These are phyloP conservation scores for Hipposideros armiger DNA, from an alignment of 2,113 vertebrate genomes.

Conservation along the genomic window DNA sequence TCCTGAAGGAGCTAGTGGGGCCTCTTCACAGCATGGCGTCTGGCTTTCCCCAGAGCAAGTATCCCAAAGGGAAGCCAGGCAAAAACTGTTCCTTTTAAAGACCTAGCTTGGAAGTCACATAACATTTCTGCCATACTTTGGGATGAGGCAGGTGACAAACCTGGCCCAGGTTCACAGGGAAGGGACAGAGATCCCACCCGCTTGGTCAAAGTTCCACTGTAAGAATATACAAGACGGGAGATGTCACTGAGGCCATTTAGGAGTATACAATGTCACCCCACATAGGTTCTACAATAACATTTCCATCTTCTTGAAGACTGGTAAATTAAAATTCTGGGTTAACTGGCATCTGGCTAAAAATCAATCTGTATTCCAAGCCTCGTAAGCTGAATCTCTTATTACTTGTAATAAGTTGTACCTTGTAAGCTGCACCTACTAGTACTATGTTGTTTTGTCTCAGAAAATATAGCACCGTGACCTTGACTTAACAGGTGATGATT, in stretches of 20 bases:
- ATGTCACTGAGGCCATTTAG: rapidly evolving
- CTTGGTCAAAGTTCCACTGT: neutral
- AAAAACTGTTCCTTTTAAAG: neutral
- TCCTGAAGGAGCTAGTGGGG: too few species aligned
- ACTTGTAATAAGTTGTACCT: too few species aligned
- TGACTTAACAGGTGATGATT: neutral
- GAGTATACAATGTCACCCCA: neutral
- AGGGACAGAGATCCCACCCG: neutral
- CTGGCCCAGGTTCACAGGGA: neutral
- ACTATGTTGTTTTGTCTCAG: rapidly evolving
- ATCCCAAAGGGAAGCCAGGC: neutral
- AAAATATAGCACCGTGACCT: rapidly evolving
- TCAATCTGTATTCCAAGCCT: neutral
- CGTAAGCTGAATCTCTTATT: neutral
- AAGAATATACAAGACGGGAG: neutral
- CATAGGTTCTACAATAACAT: neutral
- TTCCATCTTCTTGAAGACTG: neutral
- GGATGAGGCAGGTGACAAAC: neutral
- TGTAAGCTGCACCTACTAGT: neutral
- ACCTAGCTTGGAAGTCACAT: too few species aligned
- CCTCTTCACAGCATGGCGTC: neutral
- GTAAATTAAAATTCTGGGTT: neutral
- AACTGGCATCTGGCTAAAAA: neutral
- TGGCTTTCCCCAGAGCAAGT: neutral
- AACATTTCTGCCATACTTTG: neutral